Evolutionary conservation across 2,888 invertebrate species (phyloP).

Genomic region (Amblyjoppa proteus): DNA sequence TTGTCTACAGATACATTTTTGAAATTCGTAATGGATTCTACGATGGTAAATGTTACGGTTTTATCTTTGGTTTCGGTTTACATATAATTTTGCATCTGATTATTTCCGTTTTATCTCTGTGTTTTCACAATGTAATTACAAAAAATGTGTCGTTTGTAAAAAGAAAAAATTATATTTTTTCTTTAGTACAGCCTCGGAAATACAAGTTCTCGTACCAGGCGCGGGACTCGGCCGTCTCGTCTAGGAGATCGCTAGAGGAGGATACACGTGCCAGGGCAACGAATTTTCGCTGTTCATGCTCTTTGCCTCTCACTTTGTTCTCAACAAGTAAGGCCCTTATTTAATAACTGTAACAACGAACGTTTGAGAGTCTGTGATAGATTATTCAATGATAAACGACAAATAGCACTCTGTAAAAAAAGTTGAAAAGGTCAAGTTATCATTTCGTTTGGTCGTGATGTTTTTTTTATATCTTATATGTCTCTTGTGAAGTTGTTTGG

Average conservation of each 20-base stretch:
- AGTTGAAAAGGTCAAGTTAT: not conserved
- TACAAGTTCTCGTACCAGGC: conserved; percentile 96
- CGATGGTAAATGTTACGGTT: too few species aligned
- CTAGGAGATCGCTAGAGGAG: conserved; percentile 96
- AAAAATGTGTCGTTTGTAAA: conserved; percentile 22
- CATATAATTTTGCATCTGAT: not conserved
- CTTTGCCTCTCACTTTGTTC: conserved; percentile 97
- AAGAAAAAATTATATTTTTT: conserved; percentile 9
- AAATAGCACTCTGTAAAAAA: not conserved
- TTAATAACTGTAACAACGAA: not conserved
- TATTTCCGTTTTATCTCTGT: conserved; percentile 11
- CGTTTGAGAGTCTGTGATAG: not conserved
- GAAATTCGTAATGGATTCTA: conserved; percentile 13
- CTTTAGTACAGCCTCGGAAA: conserved; percentile 84
- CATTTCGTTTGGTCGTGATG: not conserved
- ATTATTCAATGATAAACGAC: not conserved
- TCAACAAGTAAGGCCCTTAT: conserved; percentile 90
- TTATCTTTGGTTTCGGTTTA: too few species aligned
- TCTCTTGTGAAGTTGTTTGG: too few species aligned
- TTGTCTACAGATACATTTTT: not conserved
- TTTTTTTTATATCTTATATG: too few species aligned
- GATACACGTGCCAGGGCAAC: conserved; percentile 98
- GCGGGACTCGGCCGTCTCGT: conserved; percentile 98
- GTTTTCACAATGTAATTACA: not conserved
- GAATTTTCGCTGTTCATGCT: conserved; percentile 99